A percentile compares a stretch with the other conserved stretches of the same genome.
These are phyloP conservation scores for Panthera tigris DNA, from an alignment of 2,113 vertebrate genomes.

Conservation along the genomic window DNA sequence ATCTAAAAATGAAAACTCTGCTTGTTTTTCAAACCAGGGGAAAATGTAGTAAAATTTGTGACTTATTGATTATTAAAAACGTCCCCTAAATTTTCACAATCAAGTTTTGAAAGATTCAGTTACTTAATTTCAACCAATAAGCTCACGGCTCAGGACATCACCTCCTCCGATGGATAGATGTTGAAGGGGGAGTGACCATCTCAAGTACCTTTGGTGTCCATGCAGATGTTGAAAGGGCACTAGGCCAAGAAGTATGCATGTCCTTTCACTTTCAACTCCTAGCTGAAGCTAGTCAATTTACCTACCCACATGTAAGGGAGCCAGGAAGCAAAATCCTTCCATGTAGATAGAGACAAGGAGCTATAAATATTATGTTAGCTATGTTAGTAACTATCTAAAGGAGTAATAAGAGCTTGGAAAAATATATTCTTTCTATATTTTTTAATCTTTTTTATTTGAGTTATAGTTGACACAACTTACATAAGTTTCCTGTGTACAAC, in stretches of 20 bases:
- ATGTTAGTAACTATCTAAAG: neutral
- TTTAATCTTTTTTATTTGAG: neutral
- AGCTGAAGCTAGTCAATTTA: neutral
- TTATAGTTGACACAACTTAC: neutral
- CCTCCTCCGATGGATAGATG: no score
- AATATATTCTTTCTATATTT: neutral
- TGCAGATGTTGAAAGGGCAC: rapidly evolving
- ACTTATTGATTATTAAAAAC: neutral
- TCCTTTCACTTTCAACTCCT: neutral
- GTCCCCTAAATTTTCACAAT: neutral
- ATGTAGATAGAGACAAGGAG: neutral
- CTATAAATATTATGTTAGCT: neutral
- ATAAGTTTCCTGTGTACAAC: neutral
- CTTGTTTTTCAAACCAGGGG: neutral
- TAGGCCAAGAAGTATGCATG: neutral
- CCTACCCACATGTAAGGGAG: neutral
- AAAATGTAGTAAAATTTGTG: neutral
- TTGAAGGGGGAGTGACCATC: neutral
- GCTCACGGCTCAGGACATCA: neutral
- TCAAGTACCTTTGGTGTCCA: neutral
- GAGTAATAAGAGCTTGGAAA: neutral
- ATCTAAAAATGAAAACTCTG: neutral
- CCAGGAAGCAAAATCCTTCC: neutral
- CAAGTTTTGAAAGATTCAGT: neutral
- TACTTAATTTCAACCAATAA: neutral